These are phyloP conservation scores for Pseudomugil gertrudae DNA, from an alignment of 2,797 vertebrate genomes.

Conservation along the genomic window DNA sequence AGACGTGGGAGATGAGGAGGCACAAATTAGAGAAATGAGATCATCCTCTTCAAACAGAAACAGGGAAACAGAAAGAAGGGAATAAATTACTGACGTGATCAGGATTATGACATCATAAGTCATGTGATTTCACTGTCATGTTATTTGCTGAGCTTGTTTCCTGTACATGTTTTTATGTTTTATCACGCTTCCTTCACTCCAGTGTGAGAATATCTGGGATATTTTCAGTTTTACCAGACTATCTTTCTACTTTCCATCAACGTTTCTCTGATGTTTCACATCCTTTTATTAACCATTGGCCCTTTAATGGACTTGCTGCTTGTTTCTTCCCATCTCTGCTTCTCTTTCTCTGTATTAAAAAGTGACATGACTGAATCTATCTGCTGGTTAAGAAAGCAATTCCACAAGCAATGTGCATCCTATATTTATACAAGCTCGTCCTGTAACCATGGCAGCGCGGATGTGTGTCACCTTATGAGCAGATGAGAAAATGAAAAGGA, in stretches of 20 bases:
- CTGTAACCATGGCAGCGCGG: constrained; percentile 14
- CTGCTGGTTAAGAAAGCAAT: neutral
- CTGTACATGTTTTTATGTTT: neutral
- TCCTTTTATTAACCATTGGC: neutral
- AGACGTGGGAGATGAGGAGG: neutral
- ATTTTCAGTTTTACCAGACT: no score
- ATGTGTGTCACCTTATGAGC: constrained; percentile 12
- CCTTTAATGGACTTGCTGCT: neutral
- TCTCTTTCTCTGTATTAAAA: neutral
- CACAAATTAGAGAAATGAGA: neutral
- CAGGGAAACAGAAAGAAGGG: neutral
- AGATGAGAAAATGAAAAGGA: neutral
- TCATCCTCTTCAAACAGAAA: neutral
- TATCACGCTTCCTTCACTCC: neutral
- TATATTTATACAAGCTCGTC: constrained; percentile 2
- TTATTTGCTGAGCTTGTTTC: neutral
- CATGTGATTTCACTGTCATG: neutral
- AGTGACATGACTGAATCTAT: neutral
- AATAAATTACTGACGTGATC: neutral
- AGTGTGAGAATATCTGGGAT: neutral
- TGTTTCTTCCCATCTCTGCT: neutral
- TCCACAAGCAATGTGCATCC: constrained; percentile 2
- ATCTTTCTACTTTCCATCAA: neutral
- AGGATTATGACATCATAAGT: neutral
- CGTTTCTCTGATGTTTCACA: no score